Evolutionary conservation across 2,113 vertebrate species (phyloP).

Genomic region (Paramormyrops kingsleyae): DNA sequence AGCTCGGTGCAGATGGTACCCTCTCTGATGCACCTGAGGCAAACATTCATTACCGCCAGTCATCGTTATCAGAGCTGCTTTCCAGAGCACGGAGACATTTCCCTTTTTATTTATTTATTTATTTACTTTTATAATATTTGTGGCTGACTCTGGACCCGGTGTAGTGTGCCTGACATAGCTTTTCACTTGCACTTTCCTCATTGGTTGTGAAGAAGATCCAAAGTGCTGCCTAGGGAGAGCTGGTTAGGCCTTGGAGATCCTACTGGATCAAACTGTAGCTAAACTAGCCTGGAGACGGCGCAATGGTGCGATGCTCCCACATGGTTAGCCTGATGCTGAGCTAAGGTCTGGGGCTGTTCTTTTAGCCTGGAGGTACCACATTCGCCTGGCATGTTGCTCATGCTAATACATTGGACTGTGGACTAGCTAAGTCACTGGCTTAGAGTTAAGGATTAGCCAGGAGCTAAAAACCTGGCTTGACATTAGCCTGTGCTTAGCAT

Average conservation of each 20-base stretch:
- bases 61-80: neutral
- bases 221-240: neutral
- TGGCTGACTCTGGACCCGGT: neutral
- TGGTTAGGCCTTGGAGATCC: neutral
- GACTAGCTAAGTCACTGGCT: neutral
- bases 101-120: neutral
- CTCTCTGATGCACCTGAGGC: constrained; percentile 1
- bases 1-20: neutral
- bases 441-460: neutral
- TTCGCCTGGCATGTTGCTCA: neutral
- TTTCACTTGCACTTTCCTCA: neutral
- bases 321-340: neutral
- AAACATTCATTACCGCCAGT: constrained; percentile 1
- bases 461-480: neutral
- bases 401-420: neutral
- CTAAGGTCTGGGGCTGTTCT: neutral
- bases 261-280: neutral
- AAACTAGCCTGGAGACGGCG: neutral
- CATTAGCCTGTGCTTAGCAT: neutral
- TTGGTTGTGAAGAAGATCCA: neutral
- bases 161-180: neutral
- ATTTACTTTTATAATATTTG: neutral
- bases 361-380: neutral
- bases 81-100: neutral
- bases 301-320: neutral